These are phyloP conservation scores for Drosophila lowei DNA, from an alignment of 1,140 invertebrate genomes.

Conservation along the genomic window DNA sequence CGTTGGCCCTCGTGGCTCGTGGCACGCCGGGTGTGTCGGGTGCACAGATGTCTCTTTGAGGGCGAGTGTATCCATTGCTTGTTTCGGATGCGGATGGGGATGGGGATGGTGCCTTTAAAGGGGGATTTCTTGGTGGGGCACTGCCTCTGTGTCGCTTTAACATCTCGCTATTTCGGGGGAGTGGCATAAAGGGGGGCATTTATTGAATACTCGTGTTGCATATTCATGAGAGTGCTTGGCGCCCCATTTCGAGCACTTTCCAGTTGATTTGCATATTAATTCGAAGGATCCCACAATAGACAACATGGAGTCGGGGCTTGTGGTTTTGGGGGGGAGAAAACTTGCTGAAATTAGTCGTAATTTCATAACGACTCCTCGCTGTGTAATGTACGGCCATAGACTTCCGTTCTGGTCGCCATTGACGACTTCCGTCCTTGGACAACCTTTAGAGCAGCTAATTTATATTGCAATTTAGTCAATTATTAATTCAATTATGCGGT, in stretches of 20 bases:
- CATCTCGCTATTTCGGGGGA: not conserved
- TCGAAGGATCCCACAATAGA: constrained; percentile 11
- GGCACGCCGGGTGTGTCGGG: constrained; percentile 31
- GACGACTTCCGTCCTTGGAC: constrained; percentile 35
- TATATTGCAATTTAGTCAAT: constrained; percentile 57
- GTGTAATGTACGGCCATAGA: constrained; percentile 3
- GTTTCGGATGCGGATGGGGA: not conserved
- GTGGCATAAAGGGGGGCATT: constrained; percentile 14
- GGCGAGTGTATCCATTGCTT: constrained; percentile 8
- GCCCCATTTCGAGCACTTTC: constrained; percentile 24
- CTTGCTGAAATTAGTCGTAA: constrained; percentile 34
- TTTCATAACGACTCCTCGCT: constrained; percentile 11
- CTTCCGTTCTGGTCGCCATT: constrained; percentile 31
- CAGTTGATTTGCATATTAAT: constrained; percentile 49
- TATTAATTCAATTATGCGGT: constrained; percentile 61
- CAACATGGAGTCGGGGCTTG: not conserved
- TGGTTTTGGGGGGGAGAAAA: not conserved
- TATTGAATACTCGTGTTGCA: constrained; percentile 47
- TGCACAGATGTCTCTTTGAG: constrained; percentile 17
- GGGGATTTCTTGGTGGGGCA: too few species aligned
- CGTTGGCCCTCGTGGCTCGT: constrained; percentile 20
- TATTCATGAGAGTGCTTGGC: constrained; percentile 44
- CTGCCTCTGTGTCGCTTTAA: constrained; percentile 6
- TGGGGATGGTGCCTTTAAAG: constrained; percentile 31
- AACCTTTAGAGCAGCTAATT: constrained; percentile 27